phyloP scores from a whole-genome alignment of 2,888 invertebrate genomes.

The Orchesella flavescens region DNA sequence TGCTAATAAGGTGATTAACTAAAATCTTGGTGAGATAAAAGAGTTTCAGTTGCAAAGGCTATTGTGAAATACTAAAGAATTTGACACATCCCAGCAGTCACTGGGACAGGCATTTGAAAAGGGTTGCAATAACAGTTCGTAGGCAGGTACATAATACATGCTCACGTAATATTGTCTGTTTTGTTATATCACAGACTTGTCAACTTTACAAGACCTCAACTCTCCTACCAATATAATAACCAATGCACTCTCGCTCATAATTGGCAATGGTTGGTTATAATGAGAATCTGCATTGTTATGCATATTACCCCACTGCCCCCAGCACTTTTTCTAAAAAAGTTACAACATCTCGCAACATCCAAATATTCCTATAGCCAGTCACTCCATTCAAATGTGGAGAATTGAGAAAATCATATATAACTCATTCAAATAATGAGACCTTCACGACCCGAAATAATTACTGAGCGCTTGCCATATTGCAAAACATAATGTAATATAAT shows the following conservation, averaged over 20 bases:
- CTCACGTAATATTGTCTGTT: too few relatives aligned
- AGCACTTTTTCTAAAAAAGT: slow-evolving; percentile 11
- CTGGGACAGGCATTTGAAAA: too few relatives aligned
- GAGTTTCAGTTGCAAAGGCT: neutral
- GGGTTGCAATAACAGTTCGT: too few relatives aligned
- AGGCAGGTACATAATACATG: too few relatives aligned
- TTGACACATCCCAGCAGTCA: slow-evolving; percentile 26
- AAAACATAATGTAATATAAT: neutral
- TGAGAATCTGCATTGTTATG: slow-evolving; percentile 47
- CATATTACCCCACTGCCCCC: slow-evolving; percentile 22
- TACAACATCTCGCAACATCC: too few relatives aligned
- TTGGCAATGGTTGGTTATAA: slow-evolving; percentile 44
- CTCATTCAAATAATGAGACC: slow-evolving; percentile 36
- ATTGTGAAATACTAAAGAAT: neutral
- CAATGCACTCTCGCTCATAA: neutral
- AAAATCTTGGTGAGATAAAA: neutral
- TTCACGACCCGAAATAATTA: slow-evolving; percentile 49
- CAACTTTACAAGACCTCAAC: slow-evolving; percentile 11
- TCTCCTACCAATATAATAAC: too few relatives aligned
- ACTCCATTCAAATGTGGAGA: slow-evolving; percentile 9
- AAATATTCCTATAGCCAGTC: too few relatives aligned
- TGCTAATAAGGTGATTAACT: neutral
- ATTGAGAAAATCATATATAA: slow-evolving; percentile 22
- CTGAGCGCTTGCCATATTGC: slow-evolving; percentile 28
- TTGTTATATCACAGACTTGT: neutral